phyloP scores from a whole-genome alignment of 2,888 invertebrate genomes.

The Tridacna gigas region DNA sequence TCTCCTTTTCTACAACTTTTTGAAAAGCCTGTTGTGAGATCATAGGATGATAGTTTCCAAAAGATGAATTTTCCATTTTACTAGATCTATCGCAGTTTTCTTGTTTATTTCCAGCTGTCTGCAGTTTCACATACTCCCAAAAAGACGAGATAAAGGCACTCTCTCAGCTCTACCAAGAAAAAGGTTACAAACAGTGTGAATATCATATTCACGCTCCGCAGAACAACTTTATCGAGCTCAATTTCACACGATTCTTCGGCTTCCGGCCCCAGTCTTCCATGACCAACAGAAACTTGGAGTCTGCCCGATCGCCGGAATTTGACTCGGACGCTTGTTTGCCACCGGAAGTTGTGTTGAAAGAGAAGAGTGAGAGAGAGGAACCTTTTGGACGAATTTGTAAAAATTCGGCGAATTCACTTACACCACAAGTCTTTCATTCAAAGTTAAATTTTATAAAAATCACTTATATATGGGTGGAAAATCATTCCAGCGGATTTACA shows the following conservation, averaged over 20 bases:
- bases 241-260: slow-evolving; percentile 74
- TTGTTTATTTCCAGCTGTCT: slow-evolving; percentile 71
- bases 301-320: slow-evolving; percentile 42
- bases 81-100: background rate
- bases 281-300: slow-evolving; percentile 50
- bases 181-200: slow-evolving; percentile 72
- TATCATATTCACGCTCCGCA: slow-evolving; percentile 70
- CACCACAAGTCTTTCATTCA: slow-evolving; percentile 77
- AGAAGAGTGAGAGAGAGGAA: slow-evolving; percentile 40
- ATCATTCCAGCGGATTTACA: slow-evolving; percentile 75
- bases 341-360: slow-evolving; percentile 68
- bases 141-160: slow-evolving; percentile 70
- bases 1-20: no score
- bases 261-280: slow-evolving; percentile 68
- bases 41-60: no score
- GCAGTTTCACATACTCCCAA: slow-evolving; percentile 73
- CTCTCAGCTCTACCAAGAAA: slow-evolving; percentile 65
- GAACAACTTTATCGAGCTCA: slow-evolving; percentile 71
- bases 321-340: slow-evolving; percentile 64
- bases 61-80: no score
- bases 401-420: slow-evolving; percentile 64
- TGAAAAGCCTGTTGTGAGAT: no score
- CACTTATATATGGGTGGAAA: slow-evolving; percentile 72
- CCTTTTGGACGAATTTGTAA: slow-evolving; percentile 66
- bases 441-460: slow-evolving; percentile 73